Conservation (phyloP, 1,140 invertebrate species). For the Drosophila bifasciata region DNA sequence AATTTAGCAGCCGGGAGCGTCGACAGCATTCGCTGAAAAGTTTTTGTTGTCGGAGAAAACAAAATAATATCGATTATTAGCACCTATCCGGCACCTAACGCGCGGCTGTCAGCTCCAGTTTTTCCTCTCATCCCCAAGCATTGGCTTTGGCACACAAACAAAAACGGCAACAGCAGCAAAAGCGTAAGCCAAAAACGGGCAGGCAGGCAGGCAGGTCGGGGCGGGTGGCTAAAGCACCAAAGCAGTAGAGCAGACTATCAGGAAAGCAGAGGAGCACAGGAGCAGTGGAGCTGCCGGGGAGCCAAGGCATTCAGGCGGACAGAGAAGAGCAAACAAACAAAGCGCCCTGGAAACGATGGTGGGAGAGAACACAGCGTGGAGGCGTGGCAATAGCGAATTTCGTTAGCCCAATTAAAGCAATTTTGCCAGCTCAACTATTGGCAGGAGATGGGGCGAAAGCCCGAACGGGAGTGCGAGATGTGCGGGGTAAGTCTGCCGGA, state of each 20-base stretch:
- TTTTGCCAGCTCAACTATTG: constrained; percentile 64
- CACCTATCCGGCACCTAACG: constrained; percentile 40
- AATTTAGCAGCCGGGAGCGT: constrained; percentile 18
- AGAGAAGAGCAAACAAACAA: constrained; percentile 73
- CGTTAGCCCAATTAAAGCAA: constrained; percentile 77
- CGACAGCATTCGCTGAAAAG: constrained; percentile 60
- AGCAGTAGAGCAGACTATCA: constrained; percentile 24
- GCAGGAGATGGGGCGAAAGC: background rate
- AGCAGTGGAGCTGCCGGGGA: constrained; percentile 23
- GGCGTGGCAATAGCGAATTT: constrained; percentile 50
- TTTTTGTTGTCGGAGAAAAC: constrained; percentile 70
- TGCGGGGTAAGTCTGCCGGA: background rate
- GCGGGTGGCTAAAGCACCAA: constrained; percentile 6
- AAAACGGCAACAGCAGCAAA: constrained; percentile 33
- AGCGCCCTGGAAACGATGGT: constrained; percentile 53
- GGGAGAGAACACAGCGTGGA: background rate
- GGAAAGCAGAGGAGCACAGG: constrained; percentile 18
- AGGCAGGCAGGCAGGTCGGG: background rate
- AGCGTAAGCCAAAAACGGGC: constrained; percentile 22
- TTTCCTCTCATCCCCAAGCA: constrained; percentile 19
- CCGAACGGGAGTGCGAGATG: background rate
- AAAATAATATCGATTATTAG: constrained; percentile 82
- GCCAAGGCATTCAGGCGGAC: constrained; percentile 61
- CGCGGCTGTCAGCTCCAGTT: constrained; percentile 38
- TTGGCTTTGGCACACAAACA: constrained; percentile 21